Evolutionary conservation across 2,888 invertebrate genomes (phyloP).

Genomic region (Pseudococcus viburni): DNA sequence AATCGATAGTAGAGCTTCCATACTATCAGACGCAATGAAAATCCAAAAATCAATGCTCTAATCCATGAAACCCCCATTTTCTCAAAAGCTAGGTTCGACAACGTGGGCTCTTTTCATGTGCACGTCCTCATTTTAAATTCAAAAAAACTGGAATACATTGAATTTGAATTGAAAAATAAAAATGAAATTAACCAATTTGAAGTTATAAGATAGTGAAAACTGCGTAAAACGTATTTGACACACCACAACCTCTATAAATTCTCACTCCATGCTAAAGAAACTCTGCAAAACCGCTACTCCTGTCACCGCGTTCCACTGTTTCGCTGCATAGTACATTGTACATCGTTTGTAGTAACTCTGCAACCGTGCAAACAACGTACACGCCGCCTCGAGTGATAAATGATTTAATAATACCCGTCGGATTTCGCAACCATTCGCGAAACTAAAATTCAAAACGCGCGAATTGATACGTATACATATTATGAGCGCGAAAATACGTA

Average conservation of each 20-base stretch:
- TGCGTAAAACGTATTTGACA: too few relatives aligned
- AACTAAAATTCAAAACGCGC: slow-evolving; percentile 17
- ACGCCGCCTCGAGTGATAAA: slow-evolving; percentile 12
- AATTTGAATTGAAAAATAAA: too few relatives aligned
- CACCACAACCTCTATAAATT: neutral
- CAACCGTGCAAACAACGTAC: neutral
- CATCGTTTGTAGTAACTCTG: neutral
- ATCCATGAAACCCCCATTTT: too few relatives aligned
- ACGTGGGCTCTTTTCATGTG: too few relatives aligned
- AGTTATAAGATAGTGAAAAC: too few relatives aligned
- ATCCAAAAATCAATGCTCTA: too few relatives aligned
- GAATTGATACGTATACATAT: neutral
- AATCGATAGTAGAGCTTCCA: too few relatives aligned
- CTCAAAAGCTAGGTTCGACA: too few relatives aligned
- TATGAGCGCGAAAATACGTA: slow-evolving; percentile 4
- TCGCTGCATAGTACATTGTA: neutral
- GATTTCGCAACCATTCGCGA: slow-evolving; percentile 7
- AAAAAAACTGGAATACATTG: too few relatives aligned
- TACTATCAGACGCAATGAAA: too few relatives aligned
- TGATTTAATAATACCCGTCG: slow-evolving; percentile 31
- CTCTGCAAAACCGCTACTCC: neutral
- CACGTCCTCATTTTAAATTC: too few relatives aligned
- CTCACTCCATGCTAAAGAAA: neutral
- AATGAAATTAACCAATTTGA: too few relatives aligned
- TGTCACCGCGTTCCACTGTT: neutral